Evolutionary conservation across 2,888 invertebrate species (phyloP).

Genomic region (Pyralis farinalis): DNA sequence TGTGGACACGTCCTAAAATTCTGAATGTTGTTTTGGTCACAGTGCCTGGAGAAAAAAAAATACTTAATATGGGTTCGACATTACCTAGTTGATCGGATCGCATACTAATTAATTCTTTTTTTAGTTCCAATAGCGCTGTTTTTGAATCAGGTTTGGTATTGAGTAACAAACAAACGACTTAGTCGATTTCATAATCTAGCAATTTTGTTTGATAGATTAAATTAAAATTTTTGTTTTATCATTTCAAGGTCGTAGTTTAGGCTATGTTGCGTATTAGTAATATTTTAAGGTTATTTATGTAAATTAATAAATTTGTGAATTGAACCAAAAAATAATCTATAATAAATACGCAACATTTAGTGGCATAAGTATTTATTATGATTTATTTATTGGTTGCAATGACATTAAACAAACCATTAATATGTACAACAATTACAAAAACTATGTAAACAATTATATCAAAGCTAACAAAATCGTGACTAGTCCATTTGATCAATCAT

Average conservation of each 20-base stretch:
- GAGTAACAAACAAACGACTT: too few relatives aligned
- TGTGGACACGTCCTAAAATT: not conserved
- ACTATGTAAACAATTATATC: not conserved
- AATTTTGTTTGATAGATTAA: not conserved
- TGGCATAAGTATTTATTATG: too few relatives aligned
- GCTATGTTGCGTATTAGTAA: too few relatives aligned
- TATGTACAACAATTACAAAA: too few relatives aligned
- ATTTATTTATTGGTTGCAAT: too few relatives aligned
- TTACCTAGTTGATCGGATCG: not conserved
- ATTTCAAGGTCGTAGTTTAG: too few relatives aligned
- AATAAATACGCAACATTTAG: too few relatives aligned
- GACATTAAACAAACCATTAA: too few relatives aligned
- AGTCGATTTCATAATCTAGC: not conserved
- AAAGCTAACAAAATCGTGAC: not conserved
- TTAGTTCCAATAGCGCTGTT: constrained; percentile 16
- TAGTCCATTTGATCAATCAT: not conserved
- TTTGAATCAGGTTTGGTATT: not conserved
- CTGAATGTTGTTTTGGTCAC: not conserved
- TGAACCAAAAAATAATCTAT: too few relatives aligned
- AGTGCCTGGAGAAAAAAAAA: not conserved
- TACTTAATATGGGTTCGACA: not conserved
- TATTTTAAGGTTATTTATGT: too few relatives aligned
- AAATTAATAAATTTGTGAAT: too few relatives aligned
- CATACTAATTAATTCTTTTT: constrained; percentile 14
- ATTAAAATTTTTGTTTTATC: too few relatives aligned